Percentiles rank a stretch among this genome's conserved stretches.
These are phyloP conservation scores for Pseudococcus viburni DNA, from an alignment of 2,888 invertebrate genomes.

Conservation along the genomic window DNA sequence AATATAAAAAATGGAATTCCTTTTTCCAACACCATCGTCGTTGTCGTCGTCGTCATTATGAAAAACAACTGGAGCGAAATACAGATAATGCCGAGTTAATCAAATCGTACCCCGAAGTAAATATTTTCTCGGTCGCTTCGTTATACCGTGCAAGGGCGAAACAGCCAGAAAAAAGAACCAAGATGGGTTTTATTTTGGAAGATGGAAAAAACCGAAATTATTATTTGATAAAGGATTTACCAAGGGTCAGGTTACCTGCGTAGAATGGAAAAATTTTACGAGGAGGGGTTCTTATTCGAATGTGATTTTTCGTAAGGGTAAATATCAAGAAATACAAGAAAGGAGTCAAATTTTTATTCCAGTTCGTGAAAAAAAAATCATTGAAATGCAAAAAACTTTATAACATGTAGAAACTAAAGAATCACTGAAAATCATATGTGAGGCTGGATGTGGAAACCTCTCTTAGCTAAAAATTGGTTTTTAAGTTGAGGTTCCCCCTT, in stretches of 20 bases:
- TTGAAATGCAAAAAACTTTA: too few relatives aligned
- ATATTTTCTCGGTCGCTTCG: slow-evolving; percentile 36
- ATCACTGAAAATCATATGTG: too few relatives aligned
- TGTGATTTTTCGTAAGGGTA: neutral
- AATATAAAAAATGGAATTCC: slow-evolving; percentile 47
- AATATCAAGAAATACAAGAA: neutral
- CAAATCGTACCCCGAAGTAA: slow-evolving; percentile 55
- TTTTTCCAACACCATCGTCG: neutral
- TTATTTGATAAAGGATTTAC: slow-evolving; percentile 9
- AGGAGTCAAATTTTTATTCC: too few relatives aligned
- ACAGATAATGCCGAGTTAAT: slow-evolving; percentile 60
- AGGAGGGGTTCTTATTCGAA: neutral
- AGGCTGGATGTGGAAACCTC: too few relatives aligned
- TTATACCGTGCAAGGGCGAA: neutral
- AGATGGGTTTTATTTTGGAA: slow-evolving; percentile 23
- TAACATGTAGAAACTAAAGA: too few relatives aligned
- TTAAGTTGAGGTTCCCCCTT: too few relatives aligned
- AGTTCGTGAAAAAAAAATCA: too few relatives aligned
- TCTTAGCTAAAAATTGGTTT: too few relatives aligned
- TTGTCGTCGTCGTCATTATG: slow-evolving; percentile 36
- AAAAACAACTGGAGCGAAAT: slow-evolving; percentile 60
- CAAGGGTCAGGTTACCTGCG: neutral
- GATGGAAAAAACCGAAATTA: neutral
- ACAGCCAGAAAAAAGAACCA: neutral
- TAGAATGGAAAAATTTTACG: neutral